Conservation (phyloP, 2,113 vertebrate species). For the Tautogolabrus adspersus region DNA sequence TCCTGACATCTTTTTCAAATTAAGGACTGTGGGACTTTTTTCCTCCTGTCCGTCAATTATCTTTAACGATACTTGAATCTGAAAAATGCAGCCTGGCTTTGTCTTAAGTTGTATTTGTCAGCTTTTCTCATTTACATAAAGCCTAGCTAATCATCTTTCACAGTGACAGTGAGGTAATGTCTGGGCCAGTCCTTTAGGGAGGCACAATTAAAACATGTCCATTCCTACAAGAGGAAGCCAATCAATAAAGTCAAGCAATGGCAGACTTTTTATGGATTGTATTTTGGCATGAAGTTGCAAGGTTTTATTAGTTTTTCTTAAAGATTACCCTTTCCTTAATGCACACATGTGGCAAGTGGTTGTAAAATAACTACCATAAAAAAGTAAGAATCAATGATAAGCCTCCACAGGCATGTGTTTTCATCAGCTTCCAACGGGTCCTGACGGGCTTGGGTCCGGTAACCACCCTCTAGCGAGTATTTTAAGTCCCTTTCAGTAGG, state of each 20-base stretch:
- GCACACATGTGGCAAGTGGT: constrained; percentile 5
- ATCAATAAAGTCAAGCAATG: constrained; percentile 72
- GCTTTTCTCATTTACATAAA: constrained; percentile 80
- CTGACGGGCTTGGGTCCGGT: no score
- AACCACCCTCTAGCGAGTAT: background rate
- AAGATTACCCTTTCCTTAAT: constrained; percentile 30
- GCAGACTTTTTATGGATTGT: constrained; percentile 61
- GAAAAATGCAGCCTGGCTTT: constrained; percentile 31
- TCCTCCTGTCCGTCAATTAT: constrained; percentile 37
- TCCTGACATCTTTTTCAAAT: constrained; percentile 77
- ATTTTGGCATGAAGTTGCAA: constrained; percentile 56
- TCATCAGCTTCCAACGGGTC: background rate
- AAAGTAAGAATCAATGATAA: constrained; percentile 17
- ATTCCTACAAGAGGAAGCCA: constrained; percentile 71
- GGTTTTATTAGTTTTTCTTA: constrained; percentile 32
- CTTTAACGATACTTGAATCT: constrained; percentile 57
- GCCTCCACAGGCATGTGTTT: background rate
- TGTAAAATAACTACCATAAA: constrained; percentile 12
- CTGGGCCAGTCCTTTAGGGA: constrained; percentile 70
- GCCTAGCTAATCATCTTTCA: constrained; percentile 77
- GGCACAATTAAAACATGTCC: constrained; percentile 73
- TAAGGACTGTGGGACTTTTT: constrained; percentile 13
- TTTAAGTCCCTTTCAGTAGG: background rate
- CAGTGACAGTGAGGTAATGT: constrained; percentile 82
- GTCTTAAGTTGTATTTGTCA: constrained; percentile 47